A percentile compares a stretch with the other conserved stretches of the same genome.
These are phyloP conservation scores for Mythimna lalbum DNA, from an alignment of 2,888 invertebrate species.

Conservation along the genomic window DNA sequence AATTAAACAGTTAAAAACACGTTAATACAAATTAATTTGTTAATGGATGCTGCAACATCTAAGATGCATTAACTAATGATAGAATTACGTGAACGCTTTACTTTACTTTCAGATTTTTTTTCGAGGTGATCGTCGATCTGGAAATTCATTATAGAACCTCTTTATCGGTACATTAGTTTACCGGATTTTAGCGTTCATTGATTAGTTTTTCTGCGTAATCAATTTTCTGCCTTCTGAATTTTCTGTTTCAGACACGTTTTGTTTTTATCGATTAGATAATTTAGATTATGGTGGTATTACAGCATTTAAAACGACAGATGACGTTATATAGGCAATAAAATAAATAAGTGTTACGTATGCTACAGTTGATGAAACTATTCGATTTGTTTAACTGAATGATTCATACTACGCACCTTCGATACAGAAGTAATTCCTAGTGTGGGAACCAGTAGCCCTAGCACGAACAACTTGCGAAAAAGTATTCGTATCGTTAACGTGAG, in stretches of 20 bases:
- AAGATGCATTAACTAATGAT: conserved; percentile 37
- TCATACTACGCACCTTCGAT: too few species aligned
- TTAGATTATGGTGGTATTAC: conserved; percentile 19
- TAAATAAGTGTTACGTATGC: background rate
- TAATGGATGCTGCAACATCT: conserved; percentile 37
- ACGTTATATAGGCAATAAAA: background rate
- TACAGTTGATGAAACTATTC: background rate
- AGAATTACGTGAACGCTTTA: conserved; percentile 48
- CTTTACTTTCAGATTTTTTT: conserved; percentile 47
- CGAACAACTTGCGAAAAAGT: too few species aligned
- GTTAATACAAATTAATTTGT: conserved; percentile 37
- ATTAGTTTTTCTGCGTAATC: conserved; percentile 46
- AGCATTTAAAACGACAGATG: background rate
- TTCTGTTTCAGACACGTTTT: conserved; percentile 22
- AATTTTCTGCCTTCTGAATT: conserved; percentile 33
- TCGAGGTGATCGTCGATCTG: conserved; percentile 37
- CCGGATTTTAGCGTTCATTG: conserved; percentile 30
- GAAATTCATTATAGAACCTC: conserved; percentile 48
- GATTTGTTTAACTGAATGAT: background rate
- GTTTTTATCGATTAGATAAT: conserved; percentile 48
- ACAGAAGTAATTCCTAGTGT: too few species aligned
- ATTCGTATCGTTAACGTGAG: too few species aligned
- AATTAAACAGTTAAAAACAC: conserved; percentile 40
- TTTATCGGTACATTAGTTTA: conserved; percentile 36
- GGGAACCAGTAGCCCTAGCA: too few species aligned